Conservation (phyloP, 2,888 invertebrate species). For the Clanis bilineata region DNA sequence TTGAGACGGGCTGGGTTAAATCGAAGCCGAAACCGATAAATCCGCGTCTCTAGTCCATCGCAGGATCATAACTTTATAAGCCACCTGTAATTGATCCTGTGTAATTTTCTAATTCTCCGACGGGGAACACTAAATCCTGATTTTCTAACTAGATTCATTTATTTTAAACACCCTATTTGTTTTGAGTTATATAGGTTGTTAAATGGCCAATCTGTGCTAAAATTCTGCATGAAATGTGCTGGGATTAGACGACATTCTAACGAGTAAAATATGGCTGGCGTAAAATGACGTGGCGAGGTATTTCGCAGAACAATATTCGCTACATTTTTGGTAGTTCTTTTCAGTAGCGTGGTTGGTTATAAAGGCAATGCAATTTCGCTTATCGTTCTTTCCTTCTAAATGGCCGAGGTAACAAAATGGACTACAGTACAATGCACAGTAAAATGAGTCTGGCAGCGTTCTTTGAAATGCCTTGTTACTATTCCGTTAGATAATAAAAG, state of each 20-base stretch:
- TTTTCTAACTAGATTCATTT: slow-evolving; percentile 41
- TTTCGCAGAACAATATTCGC: slow-evolving; percentile 34
- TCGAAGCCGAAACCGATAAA: slow-evolving; percentile 59
- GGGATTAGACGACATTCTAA: slow-evolving; percentile 6
- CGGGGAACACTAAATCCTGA: slow-evolving; percentile 28
- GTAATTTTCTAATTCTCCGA: slow-evolving; percentile 52
- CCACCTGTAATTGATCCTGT: slow-evolving; percentile 62
- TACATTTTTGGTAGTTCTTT: slow-evolving; percentile 38
- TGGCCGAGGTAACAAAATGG: slow-evolving; percentile 37
- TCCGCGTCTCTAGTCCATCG: slow-evolving; percentile 50
- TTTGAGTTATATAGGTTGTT: slow-evolving; percentile 16
- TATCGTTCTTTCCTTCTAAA: slow-evolving; percentile 42
- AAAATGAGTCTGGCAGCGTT: not conserved
- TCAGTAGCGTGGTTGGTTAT: slow-evolving; percentile 37
- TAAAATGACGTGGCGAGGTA: slow-evolving; percentile 29
- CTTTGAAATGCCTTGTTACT: not conserved
- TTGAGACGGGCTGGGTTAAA: slow-evolving; percentile 50
- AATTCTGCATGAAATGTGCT: not conserved
- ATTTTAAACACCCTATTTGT: slow-evolving; percentile 28
- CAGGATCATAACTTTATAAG: slow-evolving; percentile 67
- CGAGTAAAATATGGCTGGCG: slow-evolving; percentile 29
- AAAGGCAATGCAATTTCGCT: slow-evolving; percentile 45
- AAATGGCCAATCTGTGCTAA: not conserved
- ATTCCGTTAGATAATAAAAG: not conserved
- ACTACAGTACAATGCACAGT: not conserved